These are phyloP conservation scores for Antechinus flavipes DNA, from an alignment of 2,113 vertebrate species.

Conservation along the genomic window DNA sequence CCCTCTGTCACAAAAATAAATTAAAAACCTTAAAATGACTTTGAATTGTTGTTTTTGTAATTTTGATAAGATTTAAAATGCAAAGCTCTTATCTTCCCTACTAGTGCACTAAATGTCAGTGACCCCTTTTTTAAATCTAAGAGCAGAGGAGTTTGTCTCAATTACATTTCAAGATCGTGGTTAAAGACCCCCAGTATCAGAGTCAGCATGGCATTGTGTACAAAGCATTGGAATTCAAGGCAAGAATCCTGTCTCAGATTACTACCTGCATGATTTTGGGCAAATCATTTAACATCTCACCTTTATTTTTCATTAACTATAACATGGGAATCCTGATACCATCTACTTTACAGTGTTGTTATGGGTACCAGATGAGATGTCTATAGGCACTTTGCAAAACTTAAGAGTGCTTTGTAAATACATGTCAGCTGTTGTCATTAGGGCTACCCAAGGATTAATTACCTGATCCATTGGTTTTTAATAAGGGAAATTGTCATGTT, in stretches of 20 bases:
- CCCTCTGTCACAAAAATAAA: too few species aligned
- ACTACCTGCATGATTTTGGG: background rate
- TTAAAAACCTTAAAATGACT: too few species aligned
- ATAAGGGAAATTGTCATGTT: background rate
- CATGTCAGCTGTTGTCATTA: background rate
- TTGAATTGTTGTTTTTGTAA: too few species aligned
- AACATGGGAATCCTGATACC: background rate
- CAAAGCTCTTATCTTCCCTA: too few species aligned
- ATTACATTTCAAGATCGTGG: too few species aligned
- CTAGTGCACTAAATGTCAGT: too few species aligned
- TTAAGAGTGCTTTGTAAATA: background rate
- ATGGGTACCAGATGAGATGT: background rate
- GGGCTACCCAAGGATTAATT: background rate
- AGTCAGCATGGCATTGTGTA: background rate
- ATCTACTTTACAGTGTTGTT: background rate
- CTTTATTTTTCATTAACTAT: background rate
- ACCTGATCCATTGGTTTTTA: slow-evolving; percentile 7
- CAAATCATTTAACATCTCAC: background rate
- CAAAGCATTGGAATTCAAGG: background rate
- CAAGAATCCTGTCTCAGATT: background rate
- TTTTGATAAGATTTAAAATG: too few species aligned
- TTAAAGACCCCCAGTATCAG: background rate
- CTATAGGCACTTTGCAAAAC: background rate
- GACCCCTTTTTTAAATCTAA: too few species aligned
- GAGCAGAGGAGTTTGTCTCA: too few species aligned